Evolutionary conservation across 1,140 invertebrate species (phyloP).

Genomic region (Trinorchestia longiramus): DNA sequence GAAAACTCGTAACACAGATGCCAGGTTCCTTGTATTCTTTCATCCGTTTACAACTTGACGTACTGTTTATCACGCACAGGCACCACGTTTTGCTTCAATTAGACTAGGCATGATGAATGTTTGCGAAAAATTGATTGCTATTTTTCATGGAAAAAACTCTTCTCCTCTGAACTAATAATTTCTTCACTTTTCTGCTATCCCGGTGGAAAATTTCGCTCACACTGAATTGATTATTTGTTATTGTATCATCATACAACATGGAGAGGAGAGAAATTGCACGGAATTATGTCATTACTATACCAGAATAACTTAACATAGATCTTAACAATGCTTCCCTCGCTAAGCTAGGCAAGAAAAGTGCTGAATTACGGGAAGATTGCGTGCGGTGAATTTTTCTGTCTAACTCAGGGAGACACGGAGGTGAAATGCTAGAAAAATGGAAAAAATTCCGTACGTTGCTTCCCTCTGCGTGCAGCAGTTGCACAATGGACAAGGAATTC

Average conservation of each 20-base stretch:
- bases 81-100: too few species aligned
- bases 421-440: background rate
- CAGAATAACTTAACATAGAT: background rate
- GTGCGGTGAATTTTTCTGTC: background rate
- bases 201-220: background rate
- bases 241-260: background rate
- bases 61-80: too few species aligned
- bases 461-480: background rate
- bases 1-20: too few species aligned
- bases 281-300: background rate
- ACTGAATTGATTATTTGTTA: background rate
- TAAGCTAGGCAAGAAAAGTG: background rate
- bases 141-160: background rate
- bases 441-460: background rate
- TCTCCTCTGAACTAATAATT: background rate
- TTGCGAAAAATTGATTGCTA: background rate
- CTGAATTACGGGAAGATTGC: background rate
- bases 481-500: background rate
- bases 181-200: background rate
- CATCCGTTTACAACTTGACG: too few species aligned
- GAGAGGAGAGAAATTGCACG: background rate
- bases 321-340: background rate
- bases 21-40: too few species aligned
- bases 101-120: too few species aligned
- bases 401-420: background rate